Evolutionary conservation across 2,797 vertebrate genomes (phyloP).

Genomic region (Carcharodon carcharias): DNA sequence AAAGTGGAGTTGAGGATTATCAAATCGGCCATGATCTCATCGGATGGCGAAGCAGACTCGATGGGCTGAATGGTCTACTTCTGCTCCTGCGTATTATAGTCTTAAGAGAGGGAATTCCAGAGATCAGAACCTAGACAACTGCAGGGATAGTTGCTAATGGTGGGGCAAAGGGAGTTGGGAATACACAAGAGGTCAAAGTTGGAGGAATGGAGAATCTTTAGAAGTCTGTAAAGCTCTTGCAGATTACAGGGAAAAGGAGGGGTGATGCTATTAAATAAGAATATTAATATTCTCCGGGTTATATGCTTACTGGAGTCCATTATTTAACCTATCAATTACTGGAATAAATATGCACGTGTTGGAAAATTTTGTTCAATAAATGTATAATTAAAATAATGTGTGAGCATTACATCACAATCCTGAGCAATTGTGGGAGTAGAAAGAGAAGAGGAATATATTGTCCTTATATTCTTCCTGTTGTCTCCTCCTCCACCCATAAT

Average conservation of each 20-base stretch:
- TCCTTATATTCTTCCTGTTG: not conserved
- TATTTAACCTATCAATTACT: no score
- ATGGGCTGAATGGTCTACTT: no score
- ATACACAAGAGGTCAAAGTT: not conserved
- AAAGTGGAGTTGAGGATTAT: no score
- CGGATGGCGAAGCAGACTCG: no score
- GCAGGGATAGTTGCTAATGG: not conserved
- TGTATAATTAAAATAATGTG: not conserved
- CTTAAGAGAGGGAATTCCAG: not conserved
- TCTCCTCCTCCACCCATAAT: not conserved
- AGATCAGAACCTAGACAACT: not conserved
- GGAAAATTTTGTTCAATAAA: no score
- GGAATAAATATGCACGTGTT: no score
- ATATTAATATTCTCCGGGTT: not conserved
- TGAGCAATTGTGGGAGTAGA: not conserved
- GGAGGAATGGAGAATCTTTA: not conserved
- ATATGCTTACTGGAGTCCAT: not conserved
- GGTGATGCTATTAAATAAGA: not conserved
- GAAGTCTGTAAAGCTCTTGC: not conserved
- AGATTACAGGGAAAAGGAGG: not conserved
- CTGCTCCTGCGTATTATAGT: no score
- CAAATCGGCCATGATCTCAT: no score
- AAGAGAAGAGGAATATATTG: not conserved
- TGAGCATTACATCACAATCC: not conserved
- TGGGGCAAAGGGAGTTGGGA: not conserved